phyloP scores from a whole-genome alignment of 2,888 invertebrate genomes.

The Drosophila setosimentum region DNA sequence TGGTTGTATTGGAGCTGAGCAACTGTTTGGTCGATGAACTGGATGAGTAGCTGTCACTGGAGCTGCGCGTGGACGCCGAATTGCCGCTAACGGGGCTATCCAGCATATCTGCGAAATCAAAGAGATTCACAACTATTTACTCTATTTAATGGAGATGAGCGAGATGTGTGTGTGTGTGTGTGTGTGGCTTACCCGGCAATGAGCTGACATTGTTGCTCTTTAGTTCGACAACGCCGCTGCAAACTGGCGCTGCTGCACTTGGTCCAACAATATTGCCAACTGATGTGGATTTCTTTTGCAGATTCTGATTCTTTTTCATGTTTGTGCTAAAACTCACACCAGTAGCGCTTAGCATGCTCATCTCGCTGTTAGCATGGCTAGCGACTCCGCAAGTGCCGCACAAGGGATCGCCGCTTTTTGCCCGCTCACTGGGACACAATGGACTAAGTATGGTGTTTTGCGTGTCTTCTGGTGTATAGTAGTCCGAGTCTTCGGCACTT shows the following conservation, averaged over 20 bases:
- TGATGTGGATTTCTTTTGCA: constrained; percentile 84
- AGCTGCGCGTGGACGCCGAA: constrained; percentile 87
- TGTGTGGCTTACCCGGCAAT: constrained; percentile 86
- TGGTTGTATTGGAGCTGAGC: constrained; percentile 86
- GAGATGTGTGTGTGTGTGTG: background rate
- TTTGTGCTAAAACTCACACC: constrained; percentile 65
- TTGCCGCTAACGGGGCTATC: constrained; percentile 89
- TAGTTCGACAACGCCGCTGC: constrained; percentile 75
- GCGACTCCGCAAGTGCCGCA: constrained; percentile 33
- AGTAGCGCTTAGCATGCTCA: constrained; percentile 20
- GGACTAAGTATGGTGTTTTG: constrained; percentile 89
- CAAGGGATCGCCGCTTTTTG: constrained; percentile 69
- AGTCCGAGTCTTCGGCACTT: constrained; percentile 90
- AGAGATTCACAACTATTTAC: background rate
- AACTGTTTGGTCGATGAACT: constrained; percentile 92
- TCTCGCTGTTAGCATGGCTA: constrained; percentile 23
- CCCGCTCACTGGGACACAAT: constrained; percentile 85
- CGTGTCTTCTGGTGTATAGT: constrained; percentile 92
- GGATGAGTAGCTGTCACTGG: constrained; percentile 93
- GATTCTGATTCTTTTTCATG: constrained; percentile 78
- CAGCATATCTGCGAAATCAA: constrained; percentile 76
- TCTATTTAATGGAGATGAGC: background rate
- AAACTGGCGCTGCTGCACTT: constrained; percentile 59
- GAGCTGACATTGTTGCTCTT: constrained; percentile 88
- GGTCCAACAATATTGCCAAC: constrained; percentile 83